phyloP scores from a whole-genome alignment of 2,113 vertebrate genomes.

The Urocolius indicus region DNA sequence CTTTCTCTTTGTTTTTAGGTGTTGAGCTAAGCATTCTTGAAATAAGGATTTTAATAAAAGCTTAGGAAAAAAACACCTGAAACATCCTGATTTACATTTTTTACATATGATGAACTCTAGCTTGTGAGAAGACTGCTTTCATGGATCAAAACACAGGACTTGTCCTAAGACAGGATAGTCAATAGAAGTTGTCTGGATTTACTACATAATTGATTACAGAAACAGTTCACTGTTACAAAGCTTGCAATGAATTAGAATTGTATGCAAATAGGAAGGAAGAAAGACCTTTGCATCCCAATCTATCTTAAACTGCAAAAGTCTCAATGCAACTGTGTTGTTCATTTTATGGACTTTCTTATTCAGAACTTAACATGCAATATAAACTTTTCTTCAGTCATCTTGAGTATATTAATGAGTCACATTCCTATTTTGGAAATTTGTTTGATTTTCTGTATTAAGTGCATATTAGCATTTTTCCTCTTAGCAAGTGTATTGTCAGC shows the following conservation, averaged over 20 bases:
- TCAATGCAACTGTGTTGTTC: neutral
- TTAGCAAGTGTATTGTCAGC: neutral
- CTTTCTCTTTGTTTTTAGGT: neutral
- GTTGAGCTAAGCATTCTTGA: neutral
- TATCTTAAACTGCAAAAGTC: neutral
- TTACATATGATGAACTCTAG: accelerated
- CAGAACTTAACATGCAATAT: neutral
- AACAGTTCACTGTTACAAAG: neutral
- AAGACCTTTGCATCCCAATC: neutral
- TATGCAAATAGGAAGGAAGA: neutral
- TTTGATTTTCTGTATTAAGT: neutral
- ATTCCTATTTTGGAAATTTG: neutral
- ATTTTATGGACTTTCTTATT: neutral
- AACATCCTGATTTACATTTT: neutral
- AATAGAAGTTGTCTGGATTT: neutral
- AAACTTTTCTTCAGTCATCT: neutral
- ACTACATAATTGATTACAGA: neutral
- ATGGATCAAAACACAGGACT: neutral
- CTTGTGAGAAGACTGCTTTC: neutral
- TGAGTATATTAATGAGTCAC: neutral
- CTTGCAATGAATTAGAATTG: neutral
- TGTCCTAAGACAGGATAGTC: neutral
- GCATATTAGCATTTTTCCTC: neutral
- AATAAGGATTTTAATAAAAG: neutral
- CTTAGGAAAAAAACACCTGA: neutral